Evolutionary conservation across 1,140 invertebrate species (phyloP).

Genomic region (Rhyacophila brunnea): DNA sequence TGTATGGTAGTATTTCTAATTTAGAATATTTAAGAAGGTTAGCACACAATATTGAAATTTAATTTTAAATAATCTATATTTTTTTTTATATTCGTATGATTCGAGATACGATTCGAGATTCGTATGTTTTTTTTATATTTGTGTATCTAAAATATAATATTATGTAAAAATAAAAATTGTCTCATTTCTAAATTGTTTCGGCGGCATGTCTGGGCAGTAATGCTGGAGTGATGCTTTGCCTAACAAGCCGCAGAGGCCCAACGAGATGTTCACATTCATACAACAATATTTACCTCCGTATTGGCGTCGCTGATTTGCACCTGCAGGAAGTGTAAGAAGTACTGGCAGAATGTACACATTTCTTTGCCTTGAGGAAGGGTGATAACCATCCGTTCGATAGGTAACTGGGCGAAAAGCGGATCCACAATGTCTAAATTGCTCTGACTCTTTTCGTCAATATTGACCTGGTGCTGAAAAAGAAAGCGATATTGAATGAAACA

Average conservation of each 20-base stretch:
- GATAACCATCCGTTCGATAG: slow-evolving; percentile 63
- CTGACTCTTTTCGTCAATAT: slow-evolving; percentile 31
- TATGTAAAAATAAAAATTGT: too few species aligned
- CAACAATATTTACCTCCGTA: slow-evolving; percentile 60
- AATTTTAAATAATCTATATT: too few species aligned
- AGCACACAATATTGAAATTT: too few species aligned
- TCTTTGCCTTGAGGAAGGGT: slow-evolving; percentile 53
- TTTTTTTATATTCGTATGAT: too few species aligned
- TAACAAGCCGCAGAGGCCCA: too few species aligned
- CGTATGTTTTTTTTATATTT: too few species aligned
- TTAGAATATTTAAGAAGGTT: too few species aligned
- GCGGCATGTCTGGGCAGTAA: neutral
- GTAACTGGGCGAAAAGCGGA: slow-evolving; percentile 56
- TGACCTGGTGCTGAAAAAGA: slow-evolving; percentile 13
- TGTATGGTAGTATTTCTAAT: too few species aligned
- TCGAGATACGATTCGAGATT: too few species aligned
- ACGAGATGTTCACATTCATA: neutral
- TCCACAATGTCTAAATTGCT: slow-evolving; percentile 38
- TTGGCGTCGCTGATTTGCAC: slow-evolving; percentile 65
- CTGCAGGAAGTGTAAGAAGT: slow-evolving; percentile 77
- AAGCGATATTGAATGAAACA: neutral
- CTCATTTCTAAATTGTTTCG: too few species aligned
- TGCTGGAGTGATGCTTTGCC: too few species aligned
- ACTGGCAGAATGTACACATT: slow-evolving; percentile 77
- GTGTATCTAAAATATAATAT: too few species aligned